A percentile compares a stretch with the other conserved stretches of the same genome.
Conservation (phyloP, 1,140 invertebrate genomes). For the Caenorhabditis brenneri region DNA sequence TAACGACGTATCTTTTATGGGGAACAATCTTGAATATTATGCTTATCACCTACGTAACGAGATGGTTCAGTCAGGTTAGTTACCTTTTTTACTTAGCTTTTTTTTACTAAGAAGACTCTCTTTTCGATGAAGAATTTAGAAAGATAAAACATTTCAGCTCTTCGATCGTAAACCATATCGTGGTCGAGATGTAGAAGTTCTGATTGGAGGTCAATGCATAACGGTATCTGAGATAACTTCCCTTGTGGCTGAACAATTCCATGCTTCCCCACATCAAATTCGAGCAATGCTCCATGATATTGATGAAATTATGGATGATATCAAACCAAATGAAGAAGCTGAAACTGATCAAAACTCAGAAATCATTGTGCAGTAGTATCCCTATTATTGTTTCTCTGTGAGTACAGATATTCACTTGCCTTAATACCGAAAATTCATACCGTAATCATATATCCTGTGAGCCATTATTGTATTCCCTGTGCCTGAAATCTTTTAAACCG, state of each 20-base stretch:
- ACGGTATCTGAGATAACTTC: constrained; percentile 23
- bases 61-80: not conserved
- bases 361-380: not conserved
- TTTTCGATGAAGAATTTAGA: too few relatives aligned
- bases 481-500: too few relatives aligned
- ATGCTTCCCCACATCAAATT: constrained; percentile 9
- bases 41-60: not conserved
- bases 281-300: constrained; percentile 18
- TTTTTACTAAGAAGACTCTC: too few relatives aligned
- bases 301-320: not conserved
- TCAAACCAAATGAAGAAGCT: not conserved
- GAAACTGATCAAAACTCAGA: not conserved
- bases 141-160: too few relatives aligned
- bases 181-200: not conserved
- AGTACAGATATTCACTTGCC: not conserved
- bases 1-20: not conserved
- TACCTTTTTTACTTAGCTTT: too few relatives aligned
- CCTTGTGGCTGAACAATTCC: not conserved
- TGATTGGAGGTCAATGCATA: constrained; percentile 19
- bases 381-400: not conserved
- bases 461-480: not conserved
- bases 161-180: constrained; percentile 2
- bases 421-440: too few relatives aligned
- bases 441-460: not conserved
- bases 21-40: constrained; percentile 9